phyloP scores from a whole-genome alignment of 2,113 vertebrate genomes.

The Aythya baeri region DNA sequence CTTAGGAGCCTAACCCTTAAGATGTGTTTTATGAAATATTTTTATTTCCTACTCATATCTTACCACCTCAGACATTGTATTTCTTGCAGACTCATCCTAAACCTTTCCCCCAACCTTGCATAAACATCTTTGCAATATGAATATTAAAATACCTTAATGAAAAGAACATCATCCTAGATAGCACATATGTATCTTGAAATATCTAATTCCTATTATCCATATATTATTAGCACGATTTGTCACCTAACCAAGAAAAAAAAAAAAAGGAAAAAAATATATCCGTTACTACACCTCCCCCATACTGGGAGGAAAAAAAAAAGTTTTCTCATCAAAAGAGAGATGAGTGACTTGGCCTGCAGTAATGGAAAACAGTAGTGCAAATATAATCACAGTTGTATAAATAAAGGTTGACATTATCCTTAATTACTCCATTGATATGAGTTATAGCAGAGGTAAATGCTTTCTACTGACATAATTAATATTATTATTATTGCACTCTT shows the following conservation, averaged over 20 bases:
- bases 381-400: neutral
- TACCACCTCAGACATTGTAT: neutral
- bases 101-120: neutral
- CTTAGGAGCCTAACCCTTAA: neutral
- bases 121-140: fast-evolving
- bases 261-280: neutral
- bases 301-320: neutral
- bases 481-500: neutral
- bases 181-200: neutral
- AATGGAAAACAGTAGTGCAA: neutral
- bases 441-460: neutral
- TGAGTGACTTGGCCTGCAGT: neutral
- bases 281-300: neutral
- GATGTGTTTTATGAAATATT: neutral
- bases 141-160: neutral
- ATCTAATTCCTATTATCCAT: neutral
- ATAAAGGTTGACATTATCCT: neutral
- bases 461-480: neutral
- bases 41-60: neutral
- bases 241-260: neutral
- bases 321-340: neutral
- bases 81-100: neutral
- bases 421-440: neutral
- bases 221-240: neutral
- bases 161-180: neutral